Evolutionary conservation across 1,140 invertebrate species (phyloP).

Genomic region (Megalopta genalis): DNA sequence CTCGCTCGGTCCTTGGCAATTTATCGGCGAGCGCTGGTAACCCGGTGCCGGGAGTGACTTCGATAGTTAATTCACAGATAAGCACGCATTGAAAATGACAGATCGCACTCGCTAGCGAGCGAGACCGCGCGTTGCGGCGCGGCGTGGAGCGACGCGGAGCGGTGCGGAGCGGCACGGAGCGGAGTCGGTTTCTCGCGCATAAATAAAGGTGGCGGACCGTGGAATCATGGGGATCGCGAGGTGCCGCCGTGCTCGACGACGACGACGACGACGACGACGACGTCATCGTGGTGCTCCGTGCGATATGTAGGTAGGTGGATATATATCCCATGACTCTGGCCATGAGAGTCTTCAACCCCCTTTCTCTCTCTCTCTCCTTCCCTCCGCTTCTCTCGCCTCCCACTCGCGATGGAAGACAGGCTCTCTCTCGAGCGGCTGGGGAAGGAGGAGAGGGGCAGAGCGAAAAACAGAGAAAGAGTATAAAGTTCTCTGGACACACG

Average conservation of each 20-base stretch:
- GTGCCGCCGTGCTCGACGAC: conserved; percentile 26
- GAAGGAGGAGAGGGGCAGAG: too few relatives aligned
- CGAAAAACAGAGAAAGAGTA: conserved; percentile 61
- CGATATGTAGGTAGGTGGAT: conserved; percentile 47
- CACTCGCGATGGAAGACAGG: conserved; percentile 49
- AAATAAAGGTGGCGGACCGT: conserved; percentile 59
- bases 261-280: conserved; percentile 21
- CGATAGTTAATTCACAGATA: conserved; percentile 53
- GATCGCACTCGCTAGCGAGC: conserved; percentile 23
- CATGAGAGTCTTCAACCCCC: conserved; percentile 63
- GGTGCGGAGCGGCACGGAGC: conserved; percentile 20
- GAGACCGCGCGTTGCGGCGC: neutral
- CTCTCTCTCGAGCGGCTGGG: conserved; percentile 18
- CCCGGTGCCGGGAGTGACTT: conserved; percentile 41
- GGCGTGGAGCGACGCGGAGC: conserved; percentile 13
- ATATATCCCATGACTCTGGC: conserved; percentile 47
- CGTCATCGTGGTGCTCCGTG: conserved; percentile 34
- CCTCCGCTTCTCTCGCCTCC: neutral
- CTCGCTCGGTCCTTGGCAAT: conserved; percentile 48
- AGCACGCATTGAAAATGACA: conserved; percentile 54
- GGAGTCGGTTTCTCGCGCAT: conserved; percentile 52
- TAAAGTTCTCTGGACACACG: conserved; percentile 71
- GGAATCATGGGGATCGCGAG: conserved; percentile 52
- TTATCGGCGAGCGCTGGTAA: conserved; percentile 33
- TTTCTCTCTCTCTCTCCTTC: conserved; percentile 41